phyloP scores from a whole-genome alignment of 2,888 invertebrate genomes.

The Cylloceria caligata region DNA sequence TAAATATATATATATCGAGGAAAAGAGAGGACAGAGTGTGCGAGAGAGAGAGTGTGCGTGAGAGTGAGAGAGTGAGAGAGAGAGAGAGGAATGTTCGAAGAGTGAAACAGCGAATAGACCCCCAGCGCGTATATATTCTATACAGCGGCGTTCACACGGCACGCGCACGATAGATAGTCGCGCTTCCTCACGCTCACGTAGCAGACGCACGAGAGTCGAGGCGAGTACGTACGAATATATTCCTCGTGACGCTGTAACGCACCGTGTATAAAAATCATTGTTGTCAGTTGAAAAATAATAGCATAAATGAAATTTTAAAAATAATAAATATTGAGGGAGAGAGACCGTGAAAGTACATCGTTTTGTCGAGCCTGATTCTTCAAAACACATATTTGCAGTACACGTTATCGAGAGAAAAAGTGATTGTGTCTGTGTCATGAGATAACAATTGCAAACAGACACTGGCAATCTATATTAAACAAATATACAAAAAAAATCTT shows the following conservation, averaged over 20 bases:
- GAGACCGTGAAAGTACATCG: not conserved
- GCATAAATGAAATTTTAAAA: too few species aligned
- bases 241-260: not conserved
- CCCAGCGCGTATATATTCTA: constrained; percentile 54
- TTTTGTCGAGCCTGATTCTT: not conserved
- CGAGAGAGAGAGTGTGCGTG: too few species aligned
- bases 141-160: constrained; percentile 69
- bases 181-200: constrained; percentile 71
- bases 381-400: not conserved
- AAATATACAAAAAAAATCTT: not conserved
- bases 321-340: too few species aligned
- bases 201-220: constrained; percentile 69
- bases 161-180: constrained; percentile 73
- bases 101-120: constrained; percentile 62
- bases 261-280: not conserved
- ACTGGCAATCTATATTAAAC: not conserved
- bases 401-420: not conserved
- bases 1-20: constrained; percentile 19
- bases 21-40: constrained; percentile 52
- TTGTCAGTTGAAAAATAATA: too few species aligned
- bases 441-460: constrained; percentile 21
- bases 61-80: too few species aligned
- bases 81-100: constrained; percentile 62
- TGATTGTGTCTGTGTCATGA: not conserved
- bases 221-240: constrained; percentile 27